A percentile compares a stretch with the other conserved stretches of the same genome.
Conservation (phyloP, 2,888 invertebrate species). For the Eupithecia abbreviata region DNA sequence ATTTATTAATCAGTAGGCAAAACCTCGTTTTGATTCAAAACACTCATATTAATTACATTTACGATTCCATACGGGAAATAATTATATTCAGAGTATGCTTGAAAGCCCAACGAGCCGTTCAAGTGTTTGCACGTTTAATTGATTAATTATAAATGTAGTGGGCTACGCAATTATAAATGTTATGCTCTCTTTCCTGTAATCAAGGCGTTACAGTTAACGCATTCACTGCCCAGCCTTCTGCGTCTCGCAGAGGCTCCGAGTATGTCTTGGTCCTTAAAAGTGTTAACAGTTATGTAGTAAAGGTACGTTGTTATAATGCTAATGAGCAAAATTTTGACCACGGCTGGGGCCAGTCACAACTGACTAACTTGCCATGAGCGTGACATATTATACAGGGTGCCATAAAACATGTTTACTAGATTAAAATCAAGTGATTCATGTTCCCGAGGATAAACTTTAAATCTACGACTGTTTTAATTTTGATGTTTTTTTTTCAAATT, state of each 20-base stretch:
- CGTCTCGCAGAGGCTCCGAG: no score
- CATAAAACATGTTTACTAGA: no score
- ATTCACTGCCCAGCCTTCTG: no score
- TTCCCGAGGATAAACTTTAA: no score
- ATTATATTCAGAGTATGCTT: not conserved
- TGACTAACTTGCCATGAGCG: not conserved
- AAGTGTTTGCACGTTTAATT: not conserved
- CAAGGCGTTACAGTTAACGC: not conserved
- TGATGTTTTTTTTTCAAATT: no score
- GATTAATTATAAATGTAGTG: constrained; percentile 1
- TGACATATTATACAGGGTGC: not conserved
- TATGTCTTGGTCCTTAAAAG: no score
- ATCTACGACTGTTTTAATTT: no score
- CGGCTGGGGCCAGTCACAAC: no score
- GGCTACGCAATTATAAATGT: not conserved
- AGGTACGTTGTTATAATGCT: not conserved
- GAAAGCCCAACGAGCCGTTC: not conserved
- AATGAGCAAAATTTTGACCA: not conserved
- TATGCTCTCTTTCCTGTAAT: not conserved
- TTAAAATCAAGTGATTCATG: no score
- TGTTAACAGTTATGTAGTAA: no score
- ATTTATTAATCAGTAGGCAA: not conserved
- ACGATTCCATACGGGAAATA: not conserved
- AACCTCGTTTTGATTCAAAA: not conserved
- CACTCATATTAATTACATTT: not conserved